These are phyloP conservation scores for Bacillus rossius DNA, from an alignment of 1,140 invertebrate genomes.

Conservation along the genomic window DNA sequence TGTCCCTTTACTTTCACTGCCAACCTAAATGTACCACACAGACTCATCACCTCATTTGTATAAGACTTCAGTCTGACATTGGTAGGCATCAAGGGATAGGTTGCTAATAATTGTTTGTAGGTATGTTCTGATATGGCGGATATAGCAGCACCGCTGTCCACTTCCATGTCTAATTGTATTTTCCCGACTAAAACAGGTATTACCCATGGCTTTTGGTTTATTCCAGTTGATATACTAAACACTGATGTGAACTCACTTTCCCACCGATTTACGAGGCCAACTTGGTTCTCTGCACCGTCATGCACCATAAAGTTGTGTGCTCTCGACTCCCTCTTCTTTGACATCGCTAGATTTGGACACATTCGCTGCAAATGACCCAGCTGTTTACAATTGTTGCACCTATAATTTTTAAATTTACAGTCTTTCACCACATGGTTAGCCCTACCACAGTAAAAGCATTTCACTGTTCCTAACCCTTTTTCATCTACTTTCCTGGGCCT, in stretches of 20 bases:
- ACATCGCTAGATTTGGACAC: neutral
- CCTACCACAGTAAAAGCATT: neutral
- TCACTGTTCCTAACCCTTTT: neutral
- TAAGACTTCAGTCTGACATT: constrained; percentile 1
- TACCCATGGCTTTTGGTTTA: neutral
- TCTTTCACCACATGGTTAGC: neutral
- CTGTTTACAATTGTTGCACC: neutral
- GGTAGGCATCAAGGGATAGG: neutral
- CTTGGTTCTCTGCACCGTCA: neutral
- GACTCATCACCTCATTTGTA: neutral
- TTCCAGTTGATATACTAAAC: neutral
- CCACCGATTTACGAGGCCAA: too few species aligned
- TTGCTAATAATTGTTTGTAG: neutral
- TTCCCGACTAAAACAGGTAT: neutral
- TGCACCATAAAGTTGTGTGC: neutral
- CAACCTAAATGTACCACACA: neutral
- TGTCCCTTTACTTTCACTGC: neutral
- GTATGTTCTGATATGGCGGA: neutral
- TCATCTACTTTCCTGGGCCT: neutral
- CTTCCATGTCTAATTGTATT: neutral
- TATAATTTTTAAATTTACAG: neutral
- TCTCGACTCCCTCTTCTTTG: neutral
- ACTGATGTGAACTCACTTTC: neutral
- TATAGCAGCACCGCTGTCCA: neutral
- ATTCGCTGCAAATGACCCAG: neutral